Base-by-base conservation (phyloP, 2,888 invertebrate genomes). In the Nephrocerus scutellatus region DNA sequence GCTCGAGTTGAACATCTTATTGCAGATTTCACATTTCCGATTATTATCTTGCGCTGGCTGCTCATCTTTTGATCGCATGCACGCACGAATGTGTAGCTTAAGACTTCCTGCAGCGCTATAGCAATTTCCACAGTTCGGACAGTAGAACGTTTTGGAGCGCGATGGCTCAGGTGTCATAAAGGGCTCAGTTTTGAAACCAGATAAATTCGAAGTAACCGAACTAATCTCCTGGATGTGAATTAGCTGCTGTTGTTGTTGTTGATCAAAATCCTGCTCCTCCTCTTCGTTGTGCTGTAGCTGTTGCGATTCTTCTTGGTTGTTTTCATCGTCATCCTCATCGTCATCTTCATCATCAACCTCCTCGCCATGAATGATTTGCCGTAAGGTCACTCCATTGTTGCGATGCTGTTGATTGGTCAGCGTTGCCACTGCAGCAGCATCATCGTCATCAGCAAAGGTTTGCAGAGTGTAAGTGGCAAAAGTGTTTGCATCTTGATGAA, bases 101-200 rank as follows among this genome's bases (percentile, higher is more conserved):
- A 66, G 38, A 2, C 68, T 68, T 1, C 66, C 66, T 8, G 66
- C 68, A 10, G 66, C 66, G 36, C 65, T 63, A 20, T 67, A 67
- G 30, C 68, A 67, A 36, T 67, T 67, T 18, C 66, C 66, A 29
- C 66, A 67, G 30, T 67, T 68, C 5, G 66, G 62, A 20, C 66
- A 67, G 20, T 68, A 66, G 48, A 63, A 68, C 5, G 65, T 59
- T 42, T 66, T 66, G 28, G 49, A 53, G 24, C 47, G 52, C 10
- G 32, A 55, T 49, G 43, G 50, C 35, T 41, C n/a, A n/a, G n/a
- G n/a, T n/a, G n/a, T n/a, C n/a, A n/a, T n/a, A n/a, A n/a, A n/a
- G n/a, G n/a, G n/a, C n/a, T n/a, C n/a, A n/a, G n/a, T n/a, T n/a
- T n/a, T n/a, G n/a, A n/a, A n/a, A n/a, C n/a, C n/a, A n/a, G n/a